Percentiles rank a stretch among this genome's conserved stretches.
These are phyloP conservation scores for Meliscaeva auricollis DNA, from an alignment of 2,888 invertebrate species.

Conservation along the genomic window DNA sequence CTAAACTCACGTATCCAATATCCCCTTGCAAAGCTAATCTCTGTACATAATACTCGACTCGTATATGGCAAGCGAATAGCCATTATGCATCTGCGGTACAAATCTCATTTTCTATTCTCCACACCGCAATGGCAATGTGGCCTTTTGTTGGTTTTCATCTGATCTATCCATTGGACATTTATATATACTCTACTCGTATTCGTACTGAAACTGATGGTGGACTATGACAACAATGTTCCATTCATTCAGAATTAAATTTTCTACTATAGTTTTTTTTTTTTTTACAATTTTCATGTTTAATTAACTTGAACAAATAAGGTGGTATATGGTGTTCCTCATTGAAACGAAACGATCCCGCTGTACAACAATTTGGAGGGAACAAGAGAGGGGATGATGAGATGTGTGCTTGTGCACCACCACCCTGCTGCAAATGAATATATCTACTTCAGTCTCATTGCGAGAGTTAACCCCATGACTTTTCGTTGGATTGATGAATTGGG, in stretches of 20 bases:
- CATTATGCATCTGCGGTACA: constrained; percentile 10
- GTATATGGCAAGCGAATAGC: background rate
- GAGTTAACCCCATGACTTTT: constrained; percentile 64
- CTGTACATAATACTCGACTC: background rate
- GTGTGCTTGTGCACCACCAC: background rate
- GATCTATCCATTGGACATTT: background rate
- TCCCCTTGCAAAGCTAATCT: constrained; percentile 11
- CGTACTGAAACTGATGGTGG: constrained; percentile 1
- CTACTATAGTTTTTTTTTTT: constrained; percentile 11
- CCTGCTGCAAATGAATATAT: background rate
- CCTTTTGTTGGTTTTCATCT: constrained; percentile 33
- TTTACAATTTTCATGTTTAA: constrained; percentile 48
- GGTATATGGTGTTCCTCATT: constrained; percentile 44
- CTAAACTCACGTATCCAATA: constrained; percentile 16
- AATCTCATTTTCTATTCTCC: constrained; percentile 38
- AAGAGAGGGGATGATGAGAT: background rate
- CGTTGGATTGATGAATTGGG: constrained; percentile 63
- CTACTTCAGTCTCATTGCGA: constrained; percentile 26
- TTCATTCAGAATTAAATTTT: constrained; percentile 53
- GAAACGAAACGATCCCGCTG: constrained; percentile 27
- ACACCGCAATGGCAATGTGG: constrained; percentile 30
- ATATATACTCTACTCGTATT: no score
- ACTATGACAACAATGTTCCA: constrained; percentile 46
- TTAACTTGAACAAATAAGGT: constrained; percentile 68
- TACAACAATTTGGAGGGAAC: background rate